Conservation (phyloP, 2,113 vertebrate species). For the Marmota flaviventris region DNA sequence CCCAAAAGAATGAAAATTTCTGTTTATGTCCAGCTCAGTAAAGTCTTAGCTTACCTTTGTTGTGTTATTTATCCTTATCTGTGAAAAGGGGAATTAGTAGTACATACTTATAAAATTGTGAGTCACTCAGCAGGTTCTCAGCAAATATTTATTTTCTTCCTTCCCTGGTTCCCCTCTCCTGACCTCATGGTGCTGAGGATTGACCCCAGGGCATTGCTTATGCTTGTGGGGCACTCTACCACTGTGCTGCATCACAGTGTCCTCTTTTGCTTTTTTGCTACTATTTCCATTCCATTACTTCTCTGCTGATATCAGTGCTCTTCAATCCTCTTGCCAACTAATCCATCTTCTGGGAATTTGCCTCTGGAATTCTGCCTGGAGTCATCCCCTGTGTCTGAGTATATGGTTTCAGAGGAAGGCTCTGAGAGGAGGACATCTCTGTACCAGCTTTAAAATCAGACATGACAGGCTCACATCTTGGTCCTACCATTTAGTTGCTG, state of each 20-base stretch:
- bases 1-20: not conserved
- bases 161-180: not conserved
- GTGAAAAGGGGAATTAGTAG: not conserved
- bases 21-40: not conserved
- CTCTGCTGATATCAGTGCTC: not conserved
- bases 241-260: not conserved
- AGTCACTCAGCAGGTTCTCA: not conserved
- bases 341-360: not conserved
- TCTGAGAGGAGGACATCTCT: constrained; percentile 1
- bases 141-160: not conserved
- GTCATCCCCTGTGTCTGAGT: not conserved
- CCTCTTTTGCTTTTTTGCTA: constrained; percentile 5
- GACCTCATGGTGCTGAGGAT: not conserved
- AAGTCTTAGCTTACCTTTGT: not conserved
- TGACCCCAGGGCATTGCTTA: not conserved
- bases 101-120: not conserved
- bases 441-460: not conserved
- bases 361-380: not conserved
- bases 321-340: not conserved
- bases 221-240: not conserved
- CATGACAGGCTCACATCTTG: not conserved
- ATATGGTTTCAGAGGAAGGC: not conserved
- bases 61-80: not conserved
- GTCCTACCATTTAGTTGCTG: not conserved
- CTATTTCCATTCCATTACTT: not conserved